Base-by-base conservation (phyloP, 2,888 invertebrate genomes). In the Erebia epiphron region DNA sequence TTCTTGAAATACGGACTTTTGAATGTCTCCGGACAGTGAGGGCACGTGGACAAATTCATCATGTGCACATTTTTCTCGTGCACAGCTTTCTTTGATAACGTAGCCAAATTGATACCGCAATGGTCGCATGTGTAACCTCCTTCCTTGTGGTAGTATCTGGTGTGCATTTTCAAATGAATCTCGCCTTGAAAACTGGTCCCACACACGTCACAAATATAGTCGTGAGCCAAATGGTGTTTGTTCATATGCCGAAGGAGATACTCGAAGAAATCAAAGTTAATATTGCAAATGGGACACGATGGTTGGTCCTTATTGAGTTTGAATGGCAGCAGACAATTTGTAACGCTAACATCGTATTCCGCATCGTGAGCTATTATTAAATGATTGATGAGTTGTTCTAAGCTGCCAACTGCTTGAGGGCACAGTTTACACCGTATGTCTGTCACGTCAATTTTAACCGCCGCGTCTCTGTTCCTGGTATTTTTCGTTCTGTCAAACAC, bases 131-230 rank as follows among this genome's bases (percentile, higher is more conserved):
- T 85, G 58, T 93, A 91, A 0, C 93, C 92, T 0, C 92, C 92
- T 68, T 90, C 88, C 68, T 88, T 84, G 43, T 92, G 92, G 62
- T 92, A 93, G 68, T 93, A 92, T 41, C 93, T 83, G 52, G 90
- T 86, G 70, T 93, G 93, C 93, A 93, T 93, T 78, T 88, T 88
- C 73, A 93, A 79, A 75, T 92, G 92, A 50, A 91, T 92, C 72
- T 93, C 92, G 0, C 92, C 92, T 80, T 92, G 93, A 70, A 93
- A 93, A 68, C 92, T 92, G 0, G 90, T 90, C 0, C 92, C 92
- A 46, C 93, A 93, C 0, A 92, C 89, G 49, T 93, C 92, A 54
- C 93, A 93, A 4, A 92, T 92, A 54, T 91, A 93, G 58, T 91
- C 90, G n/a, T 93, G 93, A 0, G 88, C 85, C 0, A 93, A 76